These are phyloP conservation scores for Cheilosia variabilis DNA, from an alignment of 2,888 invertebrate species.

Conservation along the genomic window DNA sequence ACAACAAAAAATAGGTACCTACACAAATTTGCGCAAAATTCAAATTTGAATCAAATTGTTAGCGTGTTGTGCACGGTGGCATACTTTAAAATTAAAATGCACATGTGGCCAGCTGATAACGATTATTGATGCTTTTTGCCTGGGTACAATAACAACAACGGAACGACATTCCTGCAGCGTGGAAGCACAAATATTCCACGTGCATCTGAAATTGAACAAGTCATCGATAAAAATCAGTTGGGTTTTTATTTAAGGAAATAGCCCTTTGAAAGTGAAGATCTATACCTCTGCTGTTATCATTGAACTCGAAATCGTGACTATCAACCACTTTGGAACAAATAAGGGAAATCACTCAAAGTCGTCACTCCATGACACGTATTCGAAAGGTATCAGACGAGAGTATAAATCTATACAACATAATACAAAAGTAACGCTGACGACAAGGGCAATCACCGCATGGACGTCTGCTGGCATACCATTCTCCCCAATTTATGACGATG, in stretches of 20 bases:
- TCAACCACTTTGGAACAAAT: not conserved
- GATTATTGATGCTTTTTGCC: slow-evolving; percentile 14
- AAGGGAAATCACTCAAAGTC: not conserved
- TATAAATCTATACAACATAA: slow-evolving; percentile 11
- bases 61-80: not conserved
- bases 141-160: not conserved
- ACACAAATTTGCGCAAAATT: not conserved
- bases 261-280: not conserved
- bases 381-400: slow-evolving; percentile 21
- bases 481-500: not conserved
- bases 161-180: slow-evolving; percentile 32
- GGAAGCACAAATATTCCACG: slow-evolving; percentile 29
- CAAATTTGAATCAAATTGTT: not conserved
- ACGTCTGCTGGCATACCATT: slow-evolving; percentile 10
- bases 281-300: not conserved
- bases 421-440: slow-evolving; percentile 44
- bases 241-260: not conserved
- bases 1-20: slow-evolving; percentile 2
- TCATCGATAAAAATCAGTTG: slow-evolving; percentile 22
- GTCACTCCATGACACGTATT: slow-evolving; percentile 41
- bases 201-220: slow-evolving; percentile 11
- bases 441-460: slow-evolving; percentile 52
- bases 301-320: not conserved
- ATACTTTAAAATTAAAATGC: slow-evolving; percentile 19
- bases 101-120: slow-evolving; percentile 37